These are phyloP conservation scores for Eleginops maclovinus DNA, from an alignment of 2,113 vertebrate species.

Conservation along the genomic window DNA sequence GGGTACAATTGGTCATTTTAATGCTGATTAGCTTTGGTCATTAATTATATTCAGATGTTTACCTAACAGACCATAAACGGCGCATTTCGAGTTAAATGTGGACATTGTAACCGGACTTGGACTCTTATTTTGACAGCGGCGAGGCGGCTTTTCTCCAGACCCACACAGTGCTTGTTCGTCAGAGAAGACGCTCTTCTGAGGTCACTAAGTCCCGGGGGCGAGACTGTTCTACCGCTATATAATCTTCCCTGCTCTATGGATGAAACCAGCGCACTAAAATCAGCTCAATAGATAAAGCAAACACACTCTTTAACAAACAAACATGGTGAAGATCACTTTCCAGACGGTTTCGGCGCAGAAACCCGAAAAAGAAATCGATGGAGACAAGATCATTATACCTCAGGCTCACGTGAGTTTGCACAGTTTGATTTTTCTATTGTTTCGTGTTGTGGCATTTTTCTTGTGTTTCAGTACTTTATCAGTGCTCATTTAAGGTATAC, in stretches of 20 bases:
- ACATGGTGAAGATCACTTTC: conserved; percentile 94
- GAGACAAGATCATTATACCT: conserved; percentile 83
- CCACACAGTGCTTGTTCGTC: conserved; percentile 77
- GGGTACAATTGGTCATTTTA: accelerated
- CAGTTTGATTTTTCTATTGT: conserved; percentile 47
- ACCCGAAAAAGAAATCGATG: conserved; percentile 84
- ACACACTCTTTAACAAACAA: conserved; percentile 36
- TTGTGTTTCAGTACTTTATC: not conserved
- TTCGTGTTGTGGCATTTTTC: conserved; percentile 22
- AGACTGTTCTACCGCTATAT: conserved; percentile 58
- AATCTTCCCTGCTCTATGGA: conserved; percentile 45
- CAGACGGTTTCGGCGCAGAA: conserved; percentile 87
- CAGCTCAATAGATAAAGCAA: conserved; percentile 43
- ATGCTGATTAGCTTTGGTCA: accelerated
- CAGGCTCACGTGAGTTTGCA: conserved; percentile 82
- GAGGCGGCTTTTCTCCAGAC: conserved; percentile 70
- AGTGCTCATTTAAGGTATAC: not conserved
- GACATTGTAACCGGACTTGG: accelerated
- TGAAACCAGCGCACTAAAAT: conserved; percentile 50
- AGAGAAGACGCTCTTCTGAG: conserved; percentile 75
- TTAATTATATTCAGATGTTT: accelerated
- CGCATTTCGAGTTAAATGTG: not conserved
- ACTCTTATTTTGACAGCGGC: conserved; percentile 76
- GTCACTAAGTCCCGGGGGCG: conserved; percentile 77
- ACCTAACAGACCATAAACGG: accelerated